phyloP scores from a whole-genome alignment of 2,113 vertebrate genomes.

The Chinchilla lanigera region DNA sequence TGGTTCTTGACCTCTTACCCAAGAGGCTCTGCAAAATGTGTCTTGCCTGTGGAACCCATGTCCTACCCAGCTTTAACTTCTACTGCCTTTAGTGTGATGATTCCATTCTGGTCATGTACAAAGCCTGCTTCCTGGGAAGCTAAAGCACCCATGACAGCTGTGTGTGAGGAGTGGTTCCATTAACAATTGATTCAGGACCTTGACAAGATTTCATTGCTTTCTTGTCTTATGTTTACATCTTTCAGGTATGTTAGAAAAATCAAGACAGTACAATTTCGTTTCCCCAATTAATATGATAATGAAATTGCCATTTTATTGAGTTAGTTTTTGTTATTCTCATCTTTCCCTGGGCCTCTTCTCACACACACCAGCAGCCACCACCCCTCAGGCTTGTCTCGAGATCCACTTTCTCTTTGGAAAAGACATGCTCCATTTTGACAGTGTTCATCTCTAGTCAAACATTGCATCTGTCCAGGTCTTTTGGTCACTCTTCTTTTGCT shows the following conservation, averaged over 20 bases:
- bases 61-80: background rate
- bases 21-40: background rate
- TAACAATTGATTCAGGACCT: constrained; percentile 39
- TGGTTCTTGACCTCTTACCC: constrained; percentile 8
- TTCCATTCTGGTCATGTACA: constrained; percentile 23
- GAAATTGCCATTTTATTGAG: constrained; percentile 27
- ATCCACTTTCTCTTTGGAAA: constrained; percentile 26
- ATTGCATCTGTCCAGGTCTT: background rate
- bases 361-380: background rate
- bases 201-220: constrained; percentile 60
- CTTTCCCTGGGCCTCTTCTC: constrained; percentile 8
- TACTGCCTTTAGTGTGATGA: background rate
- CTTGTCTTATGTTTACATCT: constrained; percentile 51
- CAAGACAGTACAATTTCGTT: constrained; percentile 42
- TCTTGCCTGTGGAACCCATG: background rate
- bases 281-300: constrained; percentile 57
- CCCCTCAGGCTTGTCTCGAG: background rate
- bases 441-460: background rate
- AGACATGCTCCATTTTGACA: background rate
- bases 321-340: constrained; percentile 33
- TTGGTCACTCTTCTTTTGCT: background rate
- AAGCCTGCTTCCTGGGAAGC: background rate
- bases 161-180: constrained; percentile 24
- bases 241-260: constrained; percentile 60
- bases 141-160: constrained; percentile 32